Evolutionary conservation across 37 sponge, comb jelly and placozoan species (phyloP).

Genomic region (Aplysina aerophoba): DNA sequence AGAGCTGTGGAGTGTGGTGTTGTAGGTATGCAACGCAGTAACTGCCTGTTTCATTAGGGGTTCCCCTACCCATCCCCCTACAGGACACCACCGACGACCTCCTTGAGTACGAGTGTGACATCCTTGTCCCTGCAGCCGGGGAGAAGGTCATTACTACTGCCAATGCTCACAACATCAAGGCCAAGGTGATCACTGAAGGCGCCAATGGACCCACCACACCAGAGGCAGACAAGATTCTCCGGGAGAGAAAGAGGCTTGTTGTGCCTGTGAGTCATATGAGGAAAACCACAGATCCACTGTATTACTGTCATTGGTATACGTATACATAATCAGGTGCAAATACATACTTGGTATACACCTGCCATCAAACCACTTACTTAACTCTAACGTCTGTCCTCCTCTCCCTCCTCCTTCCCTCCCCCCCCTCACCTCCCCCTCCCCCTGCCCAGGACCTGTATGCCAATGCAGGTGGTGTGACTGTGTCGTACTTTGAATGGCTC

Average conservation of each 20-base stretch:
- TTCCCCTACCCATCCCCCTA: neutral
- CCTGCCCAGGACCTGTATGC: conserved; percentile 81
- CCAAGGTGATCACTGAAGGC: conserved; percentile 95
- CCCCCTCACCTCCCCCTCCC: too few species aligned
- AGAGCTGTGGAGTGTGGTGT: too few species aligned
- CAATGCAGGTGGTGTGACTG: conserved; percentile 99
- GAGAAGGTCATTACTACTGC: conserved; percentile 90
- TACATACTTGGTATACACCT: too few species aligned
- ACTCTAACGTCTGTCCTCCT: neutral
- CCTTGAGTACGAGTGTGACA: conserved; percentile 91
- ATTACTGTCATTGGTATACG: neutral
- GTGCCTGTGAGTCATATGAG: conserved; percentile 76
- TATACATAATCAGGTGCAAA: too few species aligned
- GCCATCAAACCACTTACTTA: neutral
- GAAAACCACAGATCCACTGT: neutral
- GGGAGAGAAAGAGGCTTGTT: conserved; percentile 77
- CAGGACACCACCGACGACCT: conserved; percentile 81
- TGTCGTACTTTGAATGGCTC: conserved; percentile 99
- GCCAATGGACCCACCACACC: conserved; percentile 98
- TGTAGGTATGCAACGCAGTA: too few species aligned
- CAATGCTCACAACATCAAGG: conserved; percentile 87
- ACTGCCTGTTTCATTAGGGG: neutral
- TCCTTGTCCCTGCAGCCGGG: conserved; percentile 94
- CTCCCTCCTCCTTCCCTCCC: too few species aligned
- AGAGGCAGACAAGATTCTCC: conserved; percentile 90